Base-by-base conservation (phyloP, 2,797 vertebrate species). In the Hybognathus amarus region DNA sequence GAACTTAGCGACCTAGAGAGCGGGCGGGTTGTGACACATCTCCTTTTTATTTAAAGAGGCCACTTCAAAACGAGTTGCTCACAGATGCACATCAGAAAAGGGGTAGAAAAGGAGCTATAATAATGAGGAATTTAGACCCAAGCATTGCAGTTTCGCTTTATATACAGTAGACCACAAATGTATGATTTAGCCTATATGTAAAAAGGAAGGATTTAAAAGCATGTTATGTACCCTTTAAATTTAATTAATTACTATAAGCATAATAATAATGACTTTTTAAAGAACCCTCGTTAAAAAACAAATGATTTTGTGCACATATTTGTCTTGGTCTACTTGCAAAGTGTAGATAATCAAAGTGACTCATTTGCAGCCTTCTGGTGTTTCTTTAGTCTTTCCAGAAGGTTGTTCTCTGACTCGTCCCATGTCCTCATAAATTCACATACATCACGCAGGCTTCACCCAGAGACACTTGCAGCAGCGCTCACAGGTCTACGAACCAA, bases 371-470 rank as follows among this genome's bases (percentile, higher is more conserved):
- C 22, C 42, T 47, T 50, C 42, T 30, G 9, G 69, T 27, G 69
- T 47, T 27, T 47, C 15, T 71, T 47, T 45, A 36, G 70, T 36
- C 30, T 52, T n/a, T 74, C 18, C 71, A 54, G 12, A 74, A 54
- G 71, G 47, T n/a, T 54, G 71, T 74, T 33, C 20, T 74, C 30
- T 33, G 47, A 74, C 71, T 20, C 17, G 10, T 20, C 47, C 42
- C 10, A 2, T 73, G 70, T 52, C 24, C 70, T 73, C 70, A 73
- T 73, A 33, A 24, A 52, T 73, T 71, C 69, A 74, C 3, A n/a
- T 1, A 54, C 2, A 20, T 36, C 47, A 54, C 22, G 18, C 27
- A 70, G 22, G 15, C 69, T 52, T 74, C 70, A 22, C 17, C 47
- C 45, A 54, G 30, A 74, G 20, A 5, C 20, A 54, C 27, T 52